Evolutionary conservation across 2,797 vertebrate species (phyloP), one percentile per base, ranked within the genome.

Genomic region (Pogonophryne albipinna): DNA sequence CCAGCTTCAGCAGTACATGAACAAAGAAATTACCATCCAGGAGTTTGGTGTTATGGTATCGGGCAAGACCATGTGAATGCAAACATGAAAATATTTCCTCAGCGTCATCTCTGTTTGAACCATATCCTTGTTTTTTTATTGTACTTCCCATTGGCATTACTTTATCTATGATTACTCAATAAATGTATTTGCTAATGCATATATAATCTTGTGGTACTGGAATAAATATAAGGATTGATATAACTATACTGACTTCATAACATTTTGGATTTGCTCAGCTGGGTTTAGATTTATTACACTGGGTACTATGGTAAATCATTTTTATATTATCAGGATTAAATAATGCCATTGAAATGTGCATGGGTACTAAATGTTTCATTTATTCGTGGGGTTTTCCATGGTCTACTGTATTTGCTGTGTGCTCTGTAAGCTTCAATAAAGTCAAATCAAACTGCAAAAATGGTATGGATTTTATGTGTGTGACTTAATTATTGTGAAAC

Each of bases 1-100:
- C 53, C 96, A 99, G 75, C 96, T 97, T 2, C 93, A 98, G 77
- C 95, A 96, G 90, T 99, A 99, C 81, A 80, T 95, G 69, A 97
- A 98, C 91, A 99, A 99, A 92, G 96, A 98, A 83, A 97, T 99
- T 90, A 96, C 96, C 4, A 99, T 99, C 86, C 98, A 99, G 86
- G 98, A 99, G 93, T 94, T 99, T 91, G 98, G 97, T 0, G 90
- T 96, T 49, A 87, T 99, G 93, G 96, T 99, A 83, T 98, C 97
- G 0, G 97, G 98, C 72, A 95, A 94, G 74, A 92, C 4, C 23
- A 91, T 95, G 57, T 93, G 71, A 92, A 59, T 72, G 34, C 59
- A 31, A 17, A 63, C 11, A 20, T 59, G 41, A 17, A 27, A 67
- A 52, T 4, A 55, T 59, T 63, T 70, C 1, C 58, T 71, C 23